A percentile compares a stretch with the other conserved stretches of the same genome.
These are phyloP conservation scores for Yasuhikotakia modesta DNA, from an alignment of 2,797 vertebrate species.

Conservation along the genomic window DNA sequence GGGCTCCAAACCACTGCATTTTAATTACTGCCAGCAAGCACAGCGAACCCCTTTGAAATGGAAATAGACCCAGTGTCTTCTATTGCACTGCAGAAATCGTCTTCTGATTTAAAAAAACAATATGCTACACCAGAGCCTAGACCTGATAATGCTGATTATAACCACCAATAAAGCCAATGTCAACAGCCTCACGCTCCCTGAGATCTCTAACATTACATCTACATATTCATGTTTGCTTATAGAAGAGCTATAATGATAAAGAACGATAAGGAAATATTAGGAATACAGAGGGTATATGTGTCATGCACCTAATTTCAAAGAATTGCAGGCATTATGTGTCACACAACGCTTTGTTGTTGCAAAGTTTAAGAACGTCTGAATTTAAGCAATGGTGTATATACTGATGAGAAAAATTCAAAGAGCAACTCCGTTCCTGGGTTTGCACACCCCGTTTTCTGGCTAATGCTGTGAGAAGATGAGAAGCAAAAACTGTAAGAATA, in stretches of 20 bases:
- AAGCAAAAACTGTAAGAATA: conserved; percentile 2
- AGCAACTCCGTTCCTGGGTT: conserved; percentile 38
- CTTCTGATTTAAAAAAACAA: conserved; percentile 92
- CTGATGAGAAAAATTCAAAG: conserved; percentile 27
- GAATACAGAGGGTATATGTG: conserved; percentile 49
- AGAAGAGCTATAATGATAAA: conserved; percentile 50
- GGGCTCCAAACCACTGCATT: conserved; percentile 93
- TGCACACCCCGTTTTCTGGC: conserved; percentile 37
- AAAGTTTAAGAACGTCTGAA: conserved; percentile 18
- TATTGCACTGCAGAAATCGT: conserved; percentile 92
- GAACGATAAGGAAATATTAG: background rate
- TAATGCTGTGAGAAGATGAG: conserved; percentile 40
- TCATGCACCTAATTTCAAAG: conserved; percentile 37
- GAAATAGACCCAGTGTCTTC: conserved; percentile 91
- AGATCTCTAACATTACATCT: conserved; percentile 73
- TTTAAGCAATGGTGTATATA: conserved; percentile 19
- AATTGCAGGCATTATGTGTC: background rate
- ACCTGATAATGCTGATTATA: conserved; percentile 89
- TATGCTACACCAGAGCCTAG: conserved; percentile 87
- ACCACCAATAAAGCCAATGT: conserved; percentile 68
- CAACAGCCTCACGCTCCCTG: conserved; percentile 63
- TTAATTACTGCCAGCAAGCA: conserved; percentile 97
- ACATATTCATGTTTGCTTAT: conserved; percentile 71
- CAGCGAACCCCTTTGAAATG: conserved; percentile 97
- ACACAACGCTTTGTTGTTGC: background rate